Conservation (phyloP, 2,888 invertebrate genomes). For the Globia sparganii region DNA sequence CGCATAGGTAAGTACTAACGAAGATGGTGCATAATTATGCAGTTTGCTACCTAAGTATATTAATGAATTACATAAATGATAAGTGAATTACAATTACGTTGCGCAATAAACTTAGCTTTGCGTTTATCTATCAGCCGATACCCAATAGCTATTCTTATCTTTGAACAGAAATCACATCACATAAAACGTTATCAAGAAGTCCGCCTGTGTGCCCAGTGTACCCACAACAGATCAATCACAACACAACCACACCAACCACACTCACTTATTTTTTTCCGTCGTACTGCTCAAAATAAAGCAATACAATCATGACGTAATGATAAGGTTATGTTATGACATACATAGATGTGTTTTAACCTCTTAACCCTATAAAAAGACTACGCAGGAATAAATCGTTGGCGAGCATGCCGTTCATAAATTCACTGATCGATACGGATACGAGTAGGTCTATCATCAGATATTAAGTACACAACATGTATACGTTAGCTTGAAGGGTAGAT, state of each 20-base stretch:
- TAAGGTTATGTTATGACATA: slow-evolving; percentile 47
- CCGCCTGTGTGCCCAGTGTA: slow-evolving; percentile 26
- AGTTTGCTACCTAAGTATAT: slow-evolving; percentile 3
- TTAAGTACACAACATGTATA: slow-evolving; percentile 4
- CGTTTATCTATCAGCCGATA: slow-evolving; percentile 32
- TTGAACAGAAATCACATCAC: slow-evolving; percentile 73
- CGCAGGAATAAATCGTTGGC: slow-evolving; percentile 38
- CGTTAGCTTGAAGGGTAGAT: slow-evolving; percentile 21
- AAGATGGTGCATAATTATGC: slow-evolving; percentile 4
- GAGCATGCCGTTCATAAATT: slow-evolving; percentile 45
- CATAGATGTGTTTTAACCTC: slow-evolving; percentile 52
- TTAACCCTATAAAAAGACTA: slow-evolving; percentile 40
- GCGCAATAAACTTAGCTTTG: slow-evolving; percentile 26
- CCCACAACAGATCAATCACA: slow-evolving; percentile 64
- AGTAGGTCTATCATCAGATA: slow-evolving; percentile 22
- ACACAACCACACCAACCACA: too few relatives aligned
- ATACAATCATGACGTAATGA: slow-evolving; percentile 34
- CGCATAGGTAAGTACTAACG: background rate
- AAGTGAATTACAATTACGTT: slow-evolving; percentile 24
- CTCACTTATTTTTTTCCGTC: slow-evolving; percentile 28
- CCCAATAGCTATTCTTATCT: slow-evolving; percentile 66
- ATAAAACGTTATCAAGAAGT: slow-evolving; percentile 67
- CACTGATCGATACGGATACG: slow-evolving; percentile 43
- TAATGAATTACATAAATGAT: slow-evolving; percentile 12
- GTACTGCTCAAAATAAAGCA: slow-evolving; percentile 30